phyloP scores from a whole-genome alignment of 2,797 vertebrate genomes.

The Labeo calbasu region DNA sequence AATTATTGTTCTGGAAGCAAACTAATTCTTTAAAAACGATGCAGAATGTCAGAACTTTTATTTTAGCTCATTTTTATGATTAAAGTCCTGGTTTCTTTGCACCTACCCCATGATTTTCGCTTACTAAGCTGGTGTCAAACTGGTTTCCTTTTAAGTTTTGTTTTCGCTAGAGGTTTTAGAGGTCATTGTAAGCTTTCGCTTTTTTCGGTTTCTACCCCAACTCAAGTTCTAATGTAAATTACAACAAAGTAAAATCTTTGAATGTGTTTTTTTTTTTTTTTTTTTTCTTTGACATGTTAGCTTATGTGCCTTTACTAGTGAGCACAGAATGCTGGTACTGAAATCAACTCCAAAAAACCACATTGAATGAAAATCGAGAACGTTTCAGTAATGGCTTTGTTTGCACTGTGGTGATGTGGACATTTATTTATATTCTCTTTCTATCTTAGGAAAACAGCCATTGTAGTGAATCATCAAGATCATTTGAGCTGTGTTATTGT shows the following conservation, averaged over 20 bases:
- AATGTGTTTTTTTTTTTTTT: background rate
- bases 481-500: constrained; percentile 11
- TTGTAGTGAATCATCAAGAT: constrained; percentile 27
- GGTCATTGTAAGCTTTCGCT: constrained; percentile 22
- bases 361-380: constrained; percentile 2
- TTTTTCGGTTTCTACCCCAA: constrained; percentile 9
- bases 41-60: background rate
- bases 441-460: constrained; percentile 24
- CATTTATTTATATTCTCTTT: constrained; percentile 36
- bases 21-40: background rate
- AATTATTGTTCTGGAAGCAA: too few species aligned
- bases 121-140: constrained; percentile 35
- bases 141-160: constrained; percentile 31
- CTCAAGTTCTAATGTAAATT: constrained; percentile 4
- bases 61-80: constrained; percentile 6
- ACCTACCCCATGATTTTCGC: constrained; percentile 14
- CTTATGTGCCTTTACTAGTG: constrained; percentile 48
- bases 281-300: constrained; percentile 9
- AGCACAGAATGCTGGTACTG: constrained; percentile 24
- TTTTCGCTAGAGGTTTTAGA: constrained; percentile 11
- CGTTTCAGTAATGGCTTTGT: background rate
- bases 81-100: constrained; percentile 20
- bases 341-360: background rate
- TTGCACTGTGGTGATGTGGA: constrained; percentile 33
- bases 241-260: background rate